Base-by-base conservation (phyloP, 2,113 vertebrate species). In the Formicarius rufipectus region DNA sequence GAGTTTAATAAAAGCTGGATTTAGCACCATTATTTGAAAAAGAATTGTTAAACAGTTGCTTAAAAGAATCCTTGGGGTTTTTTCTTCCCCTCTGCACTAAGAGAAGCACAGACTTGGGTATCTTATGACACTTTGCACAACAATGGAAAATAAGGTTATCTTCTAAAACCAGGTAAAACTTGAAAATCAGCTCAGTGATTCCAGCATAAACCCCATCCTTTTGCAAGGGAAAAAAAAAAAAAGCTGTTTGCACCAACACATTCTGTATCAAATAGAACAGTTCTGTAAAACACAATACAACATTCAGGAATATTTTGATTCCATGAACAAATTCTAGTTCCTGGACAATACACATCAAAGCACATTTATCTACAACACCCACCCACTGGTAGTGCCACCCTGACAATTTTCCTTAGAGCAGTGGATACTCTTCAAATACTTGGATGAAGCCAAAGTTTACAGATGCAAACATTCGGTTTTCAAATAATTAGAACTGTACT, bases 1-100 rank as follows among this genome's bases (percentile, higher is more conserved):
- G 42, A 91, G 49, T 91, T 96, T 79, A 92, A 96, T 84, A 92
- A 87, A 93, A 89, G 22, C 18, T 87, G 77, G 84, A 91, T 96
- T 94, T 82, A 93, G 79, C 23, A 76, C 42, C 50, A 24, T 67
- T 90, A 88, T 71, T 89, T 93, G 39, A 52, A 76, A 16, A 95
- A 73, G 53, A 77, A 47, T 44, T 84, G 25, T 76, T 77, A 55
- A 78, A 79, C 42, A 27, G 5, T 84, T 82, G 75, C 55, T 82
- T 74, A 56, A 56, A 76, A 63, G 19, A 81, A 77, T 25, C 7
- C 3, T 23, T 10, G 10, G 10, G 42, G 42, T 47, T 47, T 47
- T 80, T 60, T 60, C 42, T 45, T 74, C 20, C 77, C n/a, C 72
- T 71, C 80, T 64, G 58, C n/a, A 37, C 10, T 45, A n/a, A 47